Conservation (phyloP, 2,113 vertebrate species). For the Abramis brama region DNA sequence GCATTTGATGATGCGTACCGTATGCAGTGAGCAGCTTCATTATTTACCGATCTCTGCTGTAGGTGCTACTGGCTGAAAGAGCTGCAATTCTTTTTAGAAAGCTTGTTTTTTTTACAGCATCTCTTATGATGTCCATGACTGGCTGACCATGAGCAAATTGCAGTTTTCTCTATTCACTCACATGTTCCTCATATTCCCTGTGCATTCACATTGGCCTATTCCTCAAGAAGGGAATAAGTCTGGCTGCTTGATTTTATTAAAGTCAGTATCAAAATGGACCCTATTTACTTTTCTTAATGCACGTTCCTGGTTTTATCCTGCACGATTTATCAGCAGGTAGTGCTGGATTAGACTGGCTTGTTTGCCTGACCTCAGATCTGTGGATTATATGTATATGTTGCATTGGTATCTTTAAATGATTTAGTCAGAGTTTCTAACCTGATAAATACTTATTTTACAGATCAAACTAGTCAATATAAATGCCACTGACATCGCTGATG, state of each 20-base stretch:
- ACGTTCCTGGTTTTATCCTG: not conserved
- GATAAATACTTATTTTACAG: constrained; percentile 67
- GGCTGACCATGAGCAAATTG: not conserved
- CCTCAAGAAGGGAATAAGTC: not conserved
- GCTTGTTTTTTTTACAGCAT: not conserved
- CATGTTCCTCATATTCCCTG: not conserved
- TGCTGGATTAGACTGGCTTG: not conserved
- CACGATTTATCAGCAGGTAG: not conserved
- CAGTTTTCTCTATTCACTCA: not conserved
- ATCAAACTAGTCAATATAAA: constrained; percentile 99
- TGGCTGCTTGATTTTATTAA: not conserved
- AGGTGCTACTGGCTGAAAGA: constrained; percentile 6
- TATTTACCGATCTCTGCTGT: not conserved
- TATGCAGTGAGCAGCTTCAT: not conserved
- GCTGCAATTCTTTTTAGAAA: not conserved
- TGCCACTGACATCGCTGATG: constrained; percentile 96
- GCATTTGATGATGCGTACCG: constrained; percentile 23
- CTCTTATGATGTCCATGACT: not conserved
- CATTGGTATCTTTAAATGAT: not conserved
- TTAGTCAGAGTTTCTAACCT: not conserved
- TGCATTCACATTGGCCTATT: not conserved
- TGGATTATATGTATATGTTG: not conserved
- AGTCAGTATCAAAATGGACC: not conserved
- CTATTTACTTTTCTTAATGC: not conserved
- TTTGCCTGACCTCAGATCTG: constrained; percentile 10